phyloP scores from a whole-genome alignment of 2,797 vertebrate species.

The Galago senegalensis region DNA sequence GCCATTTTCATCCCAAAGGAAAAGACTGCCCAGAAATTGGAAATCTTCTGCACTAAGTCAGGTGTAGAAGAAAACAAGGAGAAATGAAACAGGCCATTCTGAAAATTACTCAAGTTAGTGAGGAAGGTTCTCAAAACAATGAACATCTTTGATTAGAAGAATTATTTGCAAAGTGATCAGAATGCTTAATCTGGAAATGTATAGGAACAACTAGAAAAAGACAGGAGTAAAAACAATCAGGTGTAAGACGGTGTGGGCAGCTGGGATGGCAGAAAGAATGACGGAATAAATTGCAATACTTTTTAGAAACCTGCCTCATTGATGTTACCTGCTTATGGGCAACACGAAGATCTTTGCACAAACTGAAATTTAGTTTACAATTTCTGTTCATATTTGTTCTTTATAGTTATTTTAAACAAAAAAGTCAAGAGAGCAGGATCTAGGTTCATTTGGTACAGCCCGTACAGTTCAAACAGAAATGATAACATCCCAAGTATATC shows the following conservation, averaged over 20 bases:
- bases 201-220: not conserved
- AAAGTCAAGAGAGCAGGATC: not conserved
- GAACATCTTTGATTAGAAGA: not conserved
- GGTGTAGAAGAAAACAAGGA: not conserved
- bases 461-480: not conserved
- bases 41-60: not conserved
- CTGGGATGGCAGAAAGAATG: not conserved
- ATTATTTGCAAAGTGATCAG: not conserved
- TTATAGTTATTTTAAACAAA: not conserved
- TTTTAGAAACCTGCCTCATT: not conserved
- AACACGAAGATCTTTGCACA: not conserved
- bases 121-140: not conserved
- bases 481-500: not conserved
- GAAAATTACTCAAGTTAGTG: conserved; percentile 39
- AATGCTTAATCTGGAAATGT: conserved; percentile 15
- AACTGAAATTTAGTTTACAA: conserved; percentile 3
- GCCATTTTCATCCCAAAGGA: not conserved
- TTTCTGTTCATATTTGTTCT: not conserved
- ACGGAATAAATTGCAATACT: not conserved
- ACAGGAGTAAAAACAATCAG: not conserved
- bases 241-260: not conserved
- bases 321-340: not conserved
- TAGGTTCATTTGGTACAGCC: not conserved
- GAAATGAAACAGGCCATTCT: not conserved
- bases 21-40: not conserved